Percentiles rank a stretch among this genome's conserved stretches.
phyloP scores from a whole-genome alignment of 2,113 vertebrate species.

The Rhombomys opimus region DNA sequence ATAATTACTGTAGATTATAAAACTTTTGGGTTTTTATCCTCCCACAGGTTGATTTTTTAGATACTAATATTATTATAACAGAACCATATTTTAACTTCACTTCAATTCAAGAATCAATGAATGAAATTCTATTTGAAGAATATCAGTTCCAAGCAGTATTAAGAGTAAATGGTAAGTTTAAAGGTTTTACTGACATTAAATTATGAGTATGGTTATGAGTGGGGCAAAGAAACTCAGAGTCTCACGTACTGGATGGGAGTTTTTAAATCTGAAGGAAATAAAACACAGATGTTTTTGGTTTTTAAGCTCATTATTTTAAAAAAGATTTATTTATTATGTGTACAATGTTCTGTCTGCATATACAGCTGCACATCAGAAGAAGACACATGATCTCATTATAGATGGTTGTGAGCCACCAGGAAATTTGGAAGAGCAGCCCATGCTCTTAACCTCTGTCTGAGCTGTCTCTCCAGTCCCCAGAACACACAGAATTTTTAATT shows the following conservation, averaged over 20 bases:
- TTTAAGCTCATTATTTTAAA: too few species aligned
- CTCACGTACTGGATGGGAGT: not conserved
- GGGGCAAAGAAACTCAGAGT: not conserved
- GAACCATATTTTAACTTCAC: constrained; percentile 99
- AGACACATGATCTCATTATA: too few species aligned
- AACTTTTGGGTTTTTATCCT: constrained; percentile 67
- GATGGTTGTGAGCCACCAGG: too few species aligned
- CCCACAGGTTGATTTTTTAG: constrained; percentile 95
- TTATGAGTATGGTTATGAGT: not conserved
- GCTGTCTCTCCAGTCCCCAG: too few species aligned
- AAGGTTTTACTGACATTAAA: constrained; percentile 37
- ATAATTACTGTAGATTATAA: constrained; percentile 50
- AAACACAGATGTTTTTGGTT: constrained; percentile 15
- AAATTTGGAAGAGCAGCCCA: too few species aligned
- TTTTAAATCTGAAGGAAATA: constrained; percentile 42
- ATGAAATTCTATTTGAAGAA: constrained; percentile 99
- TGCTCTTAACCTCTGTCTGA: too few species aligned
- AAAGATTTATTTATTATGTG: too few species aligned
- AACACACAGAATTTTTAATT: constrained; percentile 6
- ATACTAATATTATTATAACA: constrained; percentile 95
- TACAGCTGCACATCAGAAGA: too few species aligned
- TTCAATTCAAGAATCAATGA: constrained; percentile 99
- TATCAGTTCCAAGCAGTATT: constrained; percentile 98
- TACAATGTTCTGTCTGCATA: too few species aligned
- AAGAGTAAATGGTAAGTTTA: constrained; percentile 93